Evolutionary conservation across 37 sponge, comb jelly and placozoan genomes (phyloP), one percentile per base, ranked within the genome.

Genomic region (Beroe forskalii): DNA sequence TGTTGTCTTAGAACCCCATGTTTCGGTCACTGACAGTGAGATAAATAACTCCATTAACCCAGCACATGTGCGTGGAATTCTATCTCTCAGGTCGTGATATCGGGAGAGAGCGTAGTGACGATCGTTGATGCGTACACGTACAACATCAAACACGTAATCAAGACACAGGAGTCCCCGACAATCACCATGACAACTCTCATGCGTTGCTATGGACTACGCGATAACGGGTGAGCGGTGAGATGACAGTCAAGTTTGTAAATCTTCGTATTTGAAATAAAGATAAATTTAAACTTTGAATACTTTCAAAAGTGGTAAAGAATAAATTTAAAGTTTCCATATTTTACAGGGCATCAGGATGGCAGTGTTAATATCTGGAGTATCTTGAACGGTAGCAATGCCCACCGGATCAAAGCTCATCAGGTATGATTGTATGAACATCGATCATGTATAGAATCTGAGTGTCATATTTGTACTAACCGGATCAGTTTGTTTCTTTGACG

Each of bases 101-200:
- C 39, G 33, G 75, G 39, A 3, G 75, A 72, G 22, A 32, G 19
- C 35, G 39, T 38, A 39, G 75, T 72, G 14, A 35, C 75, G 14
- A 37, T 72, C 4, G 75, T 72, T 1, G 75, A 72, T 30, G 75
- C 75, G 9, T 3, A 72, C 75, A 72, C 75, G 9, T 72, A 72
- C 75, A 37, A 4, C 28, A 1, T 72, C 12, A 72, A 72, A 39
- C 14, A 4, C 40, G 9, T 72, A 6, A 37, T 72, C 9, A 27
- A 30, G 39, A 72, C 75, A 6, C 32, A 72, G 39, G 19, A 6
- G 0, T 3, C 38, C 9, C 19, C 75, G 36, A 72, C 75, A 35
- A 72, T 72, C 75, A 72, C 40, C 22, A 35, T 30, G 39, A 17
- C 32, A 23, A 38, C 75, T 8, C 36, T 72, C 14, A n/a, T 72